These are phyloP conservation scores for Melanostoma mellinum DNA, from an alignment of 2,888 invertebrate species.

Conservation along the genomic window DNA sequence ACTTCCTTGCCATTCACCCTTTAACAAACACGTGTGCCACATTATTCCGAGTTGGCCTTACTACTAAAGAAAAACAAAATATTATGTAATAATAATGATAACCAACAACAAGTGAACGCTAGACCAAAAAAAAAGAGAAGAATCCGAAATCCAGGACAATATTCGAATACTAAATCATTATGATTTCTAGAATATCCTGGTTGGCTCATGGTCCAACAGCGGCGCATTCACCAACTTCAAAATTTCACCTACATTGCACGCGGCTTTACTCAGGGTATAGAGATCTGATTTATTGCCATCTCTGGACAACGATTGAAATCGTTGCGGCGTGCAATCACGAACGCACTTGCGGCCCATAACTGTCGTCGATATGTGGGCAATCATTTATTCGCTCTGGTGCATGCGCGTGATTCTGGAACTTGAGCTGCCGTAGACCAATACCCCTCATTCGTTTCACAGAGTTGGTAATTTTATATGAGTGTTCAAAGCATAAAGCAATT, in stretches of 20 bases:
- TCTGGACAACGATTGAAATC: constrained; percentile 45
- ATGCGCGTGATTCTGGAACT: constrained; percentile 31
- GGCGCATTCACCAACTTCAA: constrained; percentile 10
- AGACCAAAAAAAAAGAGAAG: constrained; percentile 18
- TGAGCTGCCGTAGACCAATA: background rate
- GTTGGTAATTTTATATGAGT: constrained; percentile 3
- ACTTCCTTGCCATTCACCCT: constrained; percentile 23
- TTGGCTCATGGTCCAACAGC: constrained; percentile 25
- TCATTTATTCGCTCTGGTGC: constrained; percentile 54
- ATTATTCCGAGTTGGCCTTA: constrained; percentile 15
- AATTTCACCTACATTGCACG: constrained; percentile 20
- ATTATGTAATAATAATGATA: background rate
- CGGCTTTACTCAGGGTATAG: constrained; percentile 3
- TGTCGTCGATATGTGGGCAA: constrained; percentile 59
- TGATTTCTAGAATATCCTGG: constrained; percentile 50
- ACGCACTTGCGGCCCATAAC: constrained; percentile 65
- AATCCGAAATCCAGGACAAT: constrained; percentile 55
- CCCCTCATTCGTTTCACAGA: constrained; percentile 6
- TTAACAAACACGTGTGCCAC: constrained; percentile 46
- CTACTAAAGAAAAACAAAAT: background rate
- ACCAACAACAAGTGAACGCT: constrained; percentile 16
- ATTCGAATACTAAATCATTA: constrained; percentile 67
- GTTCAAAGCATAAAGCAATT: constrained; percentile 10
- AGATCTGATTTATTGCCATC: constrained; percentile 62
- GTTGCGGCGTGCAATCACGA: constrained; percentile 62